Percentiles rank a stretch among this genome's conserved stretches.
phyloP scores from a whole-genome alignment of 1,140 invertebrate genomes.

The Octopus sinensis region DNA sequence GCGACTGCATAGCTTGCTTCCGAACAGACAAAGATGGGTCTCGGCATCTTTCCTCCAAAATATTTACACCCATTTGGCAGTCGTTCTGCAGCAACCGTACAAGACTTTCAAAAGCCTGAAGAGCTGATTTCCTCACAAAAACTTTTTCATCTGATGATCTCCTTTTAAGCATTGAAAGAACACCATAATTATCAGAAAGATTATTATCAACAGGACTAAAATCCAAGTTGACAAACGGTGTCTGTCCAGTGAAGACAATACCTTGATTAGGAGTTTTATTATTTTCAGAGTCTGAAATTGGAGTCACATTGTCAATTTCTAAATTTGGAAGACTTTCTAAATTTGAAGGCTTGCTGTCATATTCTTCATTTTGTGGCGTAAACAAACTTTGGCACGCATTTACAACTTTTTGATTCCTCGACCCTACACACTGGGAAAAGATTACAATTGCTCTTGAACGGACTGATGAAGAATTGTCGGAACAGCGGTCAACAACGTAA shows the following conservation, averaged over 20 bases:
- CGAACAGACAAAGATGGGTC: conserved; percentile 63
- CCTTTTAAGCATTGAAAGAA: conserved; percentile 58
- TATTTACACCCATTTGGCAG: neutral
- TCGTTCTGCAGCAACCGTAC: conserved; percentile 43
- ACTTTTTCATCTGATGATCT: conserved; percentile 64
- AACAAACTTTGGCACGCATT: conserved; percentile 59
- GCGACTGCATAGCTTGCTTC: conserved; percentile 61
- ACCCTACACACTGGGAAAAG: conserved; percentile 59
- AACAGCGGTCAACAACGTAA: neutral
- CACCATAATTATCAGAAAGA: conserved; percentile 41
- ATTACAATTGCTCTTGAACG: conserved; percentile 63
- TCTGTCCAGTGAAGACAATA: neutral
- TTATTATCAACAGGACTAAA: neutral
- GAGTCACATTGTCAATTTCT: neutral
- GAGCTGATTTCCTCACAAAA: conserved; percentile 62
- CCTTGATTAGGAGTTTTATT: neutral
- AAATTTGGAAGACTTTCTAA: neutral
- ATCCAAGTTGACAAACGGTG: neutral
- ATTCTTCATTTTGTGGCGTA: conserved; percentile 26
- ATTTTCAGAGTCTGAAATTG: neutral
- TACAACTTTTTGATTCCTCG: conserved; percentile 46
- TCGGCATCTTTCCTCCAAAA: conserved; percentile 55
- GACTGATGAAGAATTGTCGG: conserved; percentile 43
- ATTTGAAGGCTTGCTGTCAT: neutral
- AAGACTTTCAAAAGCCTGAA: conserved; percentile 59